A percentile compares a stretch with the other conserved stretches of the same genome.
These are phyloP conservation scores for Agriotes lineatus DNA, from an alignment of 2,888 invertebrate species.

Conservation along the genomic window DNA sequence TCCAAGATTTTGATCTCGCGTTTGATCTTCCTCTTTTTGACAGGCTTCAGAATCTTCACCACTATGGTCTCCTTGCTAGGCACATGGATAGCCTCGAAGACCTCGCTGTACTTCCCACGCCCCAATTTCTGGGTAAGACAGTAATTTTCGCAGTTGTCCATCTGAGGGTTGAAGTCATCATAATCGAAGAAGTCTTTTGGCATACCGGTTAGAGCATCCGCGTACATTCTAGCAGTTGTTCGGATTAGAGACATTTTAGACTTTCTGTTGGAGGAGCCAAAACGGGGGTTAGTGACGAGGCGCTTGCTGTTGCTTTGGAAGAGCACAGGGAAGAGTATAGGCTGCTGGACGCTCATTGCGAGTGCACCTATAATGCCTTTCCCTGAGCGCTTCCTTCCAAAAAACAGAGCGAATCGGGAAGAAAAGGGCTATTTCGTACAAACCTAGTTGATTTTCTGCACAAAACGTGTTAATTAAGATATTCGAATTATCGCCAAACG, in stretches of 20 bases:
- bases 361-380: too few species aligned
- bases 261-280: neutral
- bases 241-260: constrained; percentile 41
- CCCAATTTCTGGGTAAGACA: constrained; percentile 61
- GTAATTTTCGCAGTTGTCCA: constrained; percentile 60
- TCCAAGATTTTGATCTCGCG: constrained; percentile 65
- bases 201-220: constrained; percentile 59
- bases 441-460: too few species aligned
- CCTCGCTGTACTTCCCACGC: constrained; percentile 65
- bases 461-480: neutral
- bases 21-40: constrained; percentile 63
- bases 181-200: constrained; percentile 62
- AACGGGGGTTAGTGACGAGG: neutral
- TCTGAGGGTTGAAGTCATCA: constrained; percentile 58
- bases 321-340: neutral
- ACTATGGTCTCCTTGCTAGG: constrained; percentile 59
- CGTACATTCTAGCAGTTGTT: constrained; percentile 60
- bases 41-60: constrained; percentile 64
- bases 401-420: neutral
- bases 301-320: neutral
- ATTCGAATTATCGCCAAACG: too few species aligned
- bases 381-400: neutral
- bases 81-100: constrained; percentile 62
- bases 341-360: too few species aligned
- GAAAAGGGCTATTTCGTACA: neutral